Base-by-base conservation (phyloP, 30 jellyfish, hydroid and myxozoan genomes). In the Phacellophora camtschatica region DNA sequence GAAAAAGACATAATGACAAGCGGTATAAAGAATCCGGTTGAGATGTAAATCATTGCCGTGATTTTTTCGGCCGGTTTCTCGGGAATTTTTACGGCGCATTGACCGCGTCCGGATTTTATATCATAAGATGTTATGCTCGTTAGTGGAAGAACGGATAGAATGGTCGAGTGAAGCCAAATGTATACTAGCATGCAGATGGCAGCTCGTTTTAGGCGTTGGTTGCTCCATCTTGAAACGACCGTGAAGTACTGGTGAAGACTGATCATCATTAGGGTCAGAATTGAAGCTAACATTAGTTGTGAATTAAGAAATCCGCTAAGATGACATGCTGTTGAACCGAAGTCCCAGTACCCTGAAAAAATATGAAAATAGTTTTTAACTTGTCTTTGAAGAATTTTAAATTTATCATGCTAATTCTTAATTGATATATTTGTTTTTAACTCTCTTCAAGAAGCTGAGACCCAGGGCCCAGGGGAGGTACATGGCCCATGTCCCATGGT, bases 231-330 rank as follows among this genome's bases (percentile, higher is more conserved):
- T 2, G 81, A 66, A 77, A 74, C 86, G 24, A 85, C 96, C 13
- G 90, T 85, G 71, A 85, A 65, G 50, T 85, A 85, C 42, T 85
- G 96, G 69, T 85, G 96, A 27, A 85, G 16, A 41, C 96, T 85
- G 54, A 85, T 75, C 90, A 85, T 65, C 19, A 69, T 74, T 32
- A 74, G 79, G 2, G 96, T 85, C 65, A 85, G 74, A 57, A 85
- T 85, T n/a, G 96, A 65, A 1, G 96, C 88, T 13, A 85, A 42
- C 82, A 85, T 67, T 43, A 85, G 36, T 16, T 42, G 58, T 9
- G 96, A 85, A 36, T 74, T 85, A 58, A 85, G 34, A 54, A 85
- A 66, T 16, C 96, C 96, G 35, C 53, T 74, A 66, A 85, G 75
- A 34, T 74, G 85, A 54, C 96, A 85, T 20, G 96, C 96, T 32